Evolutionary conservation across 1,140 invertebrate genomes (phyloP).

Genomic region (Battus philenor): DNA sequence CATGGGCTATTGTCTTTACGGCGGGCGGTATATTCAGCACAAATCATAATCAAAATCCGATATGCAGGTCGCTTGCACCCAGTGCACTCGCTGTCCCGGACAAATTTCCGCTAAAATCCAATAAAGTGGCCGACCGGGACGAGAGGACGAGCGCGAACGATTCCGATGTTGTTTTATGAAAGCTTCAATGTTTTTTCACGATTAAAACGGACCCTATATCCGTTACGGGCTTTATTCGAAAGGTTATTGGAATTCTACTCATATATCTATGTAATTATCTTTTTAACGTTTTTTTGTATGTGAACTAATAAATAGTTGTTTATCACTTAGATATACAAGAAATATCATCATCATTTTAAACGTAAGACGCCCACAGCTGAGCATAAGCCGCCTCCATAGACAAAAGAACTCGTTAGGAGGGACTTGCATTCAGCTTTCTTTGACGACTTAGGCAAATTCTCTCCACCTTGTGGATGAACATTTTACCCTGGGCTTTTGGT

Average conservation of each 20-base stretch:
- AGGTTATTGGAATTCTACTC: constrained; percentile 10
- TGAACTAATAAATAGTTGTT: too few relatives aligned
- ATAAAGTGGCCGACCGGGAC: constrained; percentile 41
- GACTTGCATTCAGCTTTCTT: too few relatives aligned
- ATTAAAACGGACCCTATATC: constrained; percentile 11
- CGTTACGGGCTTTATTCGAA: constrained; percentile 7
- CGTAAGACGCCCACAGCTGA: too few relatives aligned
- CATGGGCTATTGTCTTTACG: constrained; percentile 4
- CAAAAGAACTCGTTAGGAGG: too few relatives aligned
- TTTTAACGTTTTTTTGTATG: too few relatives aligned
- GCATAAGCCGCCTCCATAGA: too few relatives aligned
- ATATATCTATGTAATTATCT: too few relatives aligned
- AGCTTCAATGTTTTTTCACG: constrained; percentile 24
- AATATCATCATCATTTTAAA: too few relatives aligned
- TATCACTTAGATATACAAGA: too few relatives aligned
- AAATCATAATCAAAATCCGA: constrained; percentile 64
- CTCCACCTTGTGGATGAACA: too few relatives aligned
- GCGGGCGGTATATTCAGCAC: constrained; percentile 26
- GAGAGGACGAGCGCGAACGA: constrained; percentile 21
- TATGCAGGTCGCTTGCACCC: constrained; percentile 57
- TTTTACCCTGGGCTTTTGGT: too few relatives aligned
- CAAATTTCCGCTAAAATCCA: constrained; percentile 67
- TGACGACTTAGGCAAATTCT: too few relatives aligned
- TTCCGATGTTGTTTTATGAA: constrained; percentile 31
- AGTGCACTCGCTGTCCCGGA: constrained; percentile 37